phyloP scores from a whole-genome alignment of 2,113 vertebrate genomes.

The Eira barbara region DNA sequence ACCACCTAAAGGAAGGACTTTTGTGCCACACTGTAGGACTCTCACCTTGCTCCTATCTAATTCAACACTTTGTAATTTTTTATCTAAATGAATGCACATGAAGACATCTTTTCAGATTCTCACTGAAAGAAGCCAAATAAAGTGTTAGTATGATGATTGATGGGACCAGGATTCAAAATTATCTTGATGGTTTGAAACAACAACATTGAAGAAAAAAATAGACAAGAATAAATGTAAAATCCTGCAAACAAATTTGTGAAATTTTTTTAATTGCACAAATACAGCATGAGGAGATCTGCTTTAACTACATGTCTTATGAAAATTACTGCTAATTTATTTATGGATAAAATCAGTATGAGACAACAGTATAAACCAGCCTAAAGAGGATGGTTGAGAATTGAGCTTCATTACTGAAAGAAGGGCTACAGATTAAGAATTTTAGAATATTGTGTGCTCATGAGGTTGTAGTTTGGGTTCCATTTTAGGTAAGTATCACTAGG shows the following conservation, averaged over 20 bases:
- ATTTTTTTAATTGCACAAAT: slow-evolving; percentile 8
- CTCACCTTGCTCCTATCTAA: background rate
- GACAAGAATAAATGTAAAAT: slow-evolving; percentile 16
- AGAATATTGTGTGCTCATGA: background rate
- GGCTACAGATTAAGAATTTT: background rate
- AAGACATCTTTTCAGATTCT: background rate
- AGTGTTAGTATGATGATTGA: background rate
- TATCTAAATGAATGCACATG: background rate
- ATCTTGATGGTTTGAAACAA: background rate
- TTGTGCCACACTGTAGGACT: background rate
- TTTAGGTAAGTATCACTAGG: background rate
- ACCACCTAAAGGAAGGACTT: background rate
- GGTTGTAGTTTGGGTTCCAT: background rate
- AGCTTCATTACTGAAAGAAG: background rate
- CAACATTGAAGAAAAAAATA: background rate
- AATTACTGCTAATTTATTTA: slow-evolving; percentile 27
- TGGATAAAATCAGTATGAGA: background rate
- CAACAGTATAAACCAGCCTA: background rate
- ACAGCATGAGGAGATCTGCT: background rate
- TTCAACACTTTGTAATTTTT: background rate
- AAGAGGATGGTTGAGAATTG: background rate
- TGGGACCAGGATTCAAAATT: slow-evolving; percentile 26
- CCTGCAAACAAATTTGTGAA: background rate
- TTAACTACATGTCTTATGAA: background rate
- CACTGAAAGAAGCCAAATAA: background rate